These are phyloP conservation scores for Acanthurus lineatus DNA, from an alignment of 2,797 vertebrate species.

Conservation along the genomic window DNA sequence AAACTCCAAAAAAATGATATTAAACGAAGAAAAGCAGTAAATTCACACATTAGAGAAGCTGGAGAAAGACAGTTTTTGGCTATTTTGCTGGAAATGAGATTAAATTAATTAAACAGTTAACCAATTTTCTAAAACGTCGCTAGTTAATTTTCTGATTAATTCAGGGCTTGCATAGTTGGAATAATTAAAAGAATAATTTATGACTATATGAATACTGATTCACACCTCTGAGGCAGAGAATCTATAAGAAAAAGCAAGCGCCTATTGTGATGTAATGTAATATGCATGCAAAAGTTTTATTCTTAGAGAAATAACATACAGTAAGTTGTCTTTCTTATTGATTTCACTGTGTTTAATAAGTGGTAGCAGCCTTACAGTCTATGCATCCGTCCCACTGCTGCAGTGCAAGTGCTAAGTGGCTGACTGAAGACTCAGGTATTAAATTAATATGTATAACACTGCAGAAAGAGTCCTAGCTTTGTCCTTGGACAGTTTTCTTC, in stretches of 20 bases:
- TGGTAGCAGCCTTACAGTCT: conserved; percentile 1
- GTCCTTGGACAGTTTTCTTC: conserved; percentile 17
- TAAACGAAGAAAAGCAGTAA: not conserved
- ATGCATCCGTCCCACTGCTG: not conserved
- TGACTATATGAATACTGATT: not conserved
- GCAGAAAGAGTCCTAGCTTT: conserved; percentile 4
- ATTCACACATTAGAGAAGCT: not conserved
- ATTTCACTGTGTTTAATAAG: conserved; percentile 21
- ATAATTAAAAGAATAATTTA: not conserved
- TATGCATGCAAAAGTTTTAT: conserved; percentile 3
- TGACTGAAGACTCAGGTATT: not conserved
- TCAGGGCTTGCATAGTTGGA: not conserved
- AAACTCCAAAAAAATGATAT: not conserved
- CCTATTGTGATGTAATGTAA: conserved; percentile 1
- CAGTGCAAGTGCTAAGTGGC: conserved; percentile 9
- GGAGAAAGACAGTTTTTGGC: not conserved
- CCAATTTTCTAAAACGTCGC: too few relatives aligned
- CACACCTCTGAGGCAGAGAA: conserved; percentile 1
- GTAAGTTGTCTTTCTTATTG: conserved; percentile 14
- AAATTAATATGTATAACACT: conserved; percentile 2
- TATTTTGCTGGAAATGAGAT: not conserved
- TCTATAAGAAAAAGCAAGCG: not conserved
- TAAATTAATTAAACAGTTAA: too few relatives aligned
- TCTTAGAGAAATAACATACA: not conserved
- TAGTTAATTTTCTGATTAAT: not conserved